These are phyloP conservation scores for Norana najaformis DNA, from an alignment of 2,888 invertebrate genomes.

Conservation along the genomic window DNA sequence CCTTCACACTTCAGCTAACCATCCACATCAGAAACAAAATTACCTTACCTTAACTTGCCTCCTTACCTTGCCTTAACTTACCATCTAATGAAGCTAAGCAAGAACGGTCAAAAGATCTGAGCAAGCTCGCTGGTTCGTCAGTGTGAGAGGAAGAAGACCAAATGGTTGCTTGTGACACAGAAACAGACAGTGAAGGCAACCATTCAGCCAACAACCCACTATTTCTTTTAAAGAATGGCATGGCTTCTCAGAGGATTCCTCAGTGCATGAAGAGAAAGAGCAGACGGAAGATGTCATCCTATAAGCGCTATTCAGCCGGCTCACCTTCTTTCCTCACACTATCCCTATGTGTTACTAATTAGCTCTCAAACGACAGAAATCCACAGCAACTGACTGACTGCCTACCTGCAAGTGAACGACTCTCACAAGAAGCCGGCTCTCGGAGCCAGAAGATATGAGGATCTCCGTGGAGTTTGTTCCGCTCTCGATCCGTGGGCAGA, in stretches of 20 bases:
- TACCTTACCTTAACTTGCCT: no score
- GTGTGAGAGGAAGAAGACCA: neutral
- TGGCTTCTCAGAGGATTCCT: neutral
- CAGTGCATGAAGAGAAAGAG: neutral
- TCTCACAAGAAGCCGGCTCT: constrained; percentile 17
- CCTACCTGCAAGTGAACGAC: constrained; percentile 26
- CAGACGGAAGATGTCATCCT: neutral
- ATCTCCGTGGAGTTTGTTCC: constrained; percentile 30
- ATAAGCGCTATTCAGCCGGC: neutral
- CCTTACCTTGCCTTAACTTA: no score
- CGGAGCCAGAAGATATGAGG: constrained; percentile 31
- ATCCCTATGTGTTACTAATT: neutral
- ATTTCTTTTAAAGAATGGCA: neutral
- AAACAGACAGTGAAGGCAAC: neutral
- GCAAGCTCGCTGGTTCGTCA: neutral
- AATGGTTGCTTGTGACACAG: neutral
- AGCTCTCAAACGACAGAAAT: neutral
- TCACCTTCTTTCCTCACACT: neutral
- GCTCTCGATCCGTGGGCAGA: constrained; percentile 35
- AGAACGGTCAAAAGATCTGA: no score
- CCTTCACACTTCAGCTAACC: neutral
- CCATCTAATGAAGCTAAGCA: neutral
- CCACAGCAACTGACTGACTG: neutral
- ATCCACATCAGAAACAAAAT: neutral
- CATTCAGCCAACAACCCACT: neutral